Evolutionary conservation across 2,888 invertebrate species (phyloP).

Genomic region (Drosophila limbata): DNA sequence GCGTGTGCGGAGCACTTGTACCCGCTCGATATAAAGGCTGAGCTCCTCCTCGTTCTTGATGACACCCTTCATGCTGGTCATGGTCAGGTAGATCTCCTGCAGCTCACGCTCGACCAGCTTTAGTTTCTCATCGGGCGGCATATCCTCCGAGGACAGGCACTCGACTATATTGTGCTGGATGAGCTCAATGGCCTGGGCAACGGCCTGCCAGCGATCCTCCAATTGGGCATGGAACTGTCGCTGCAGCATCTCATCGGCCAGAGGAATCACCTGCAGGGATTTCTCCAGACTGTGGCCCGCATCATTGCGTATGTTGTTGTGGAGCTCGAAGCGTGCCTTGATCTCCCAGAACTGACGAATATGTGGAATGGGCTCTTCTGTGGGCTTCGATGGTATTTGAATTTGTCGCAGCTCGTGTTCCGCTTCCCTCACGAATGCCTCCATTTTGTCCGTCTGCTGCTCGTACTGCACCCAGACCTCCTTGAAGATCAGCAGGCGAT

Average conservation of each 20-base stretch:
- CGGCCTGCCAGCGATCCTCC: constrained; percentile 90
- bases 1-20: constrained; percentile 91
- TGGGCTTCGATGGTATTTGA: constrained; percentile 87
- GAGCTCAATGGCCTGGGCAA: constrained; percentile 88
- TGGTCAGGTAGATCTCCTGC: constrained; percentile 89
- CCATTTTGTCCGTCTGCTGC: constrained; percentile 90
- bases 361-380: constrained; percentile 88
- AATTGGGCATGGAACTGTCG: constrained; percentile 92
- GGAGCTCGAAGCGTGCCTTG: constrained; percentile 94
- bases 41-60: constrained; percentile 94
- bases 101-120: constrained; percentile 91
- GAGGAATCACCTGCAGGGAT: constrained; percentile 91
- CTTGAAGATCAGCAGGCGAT: constrained; percentile 90
- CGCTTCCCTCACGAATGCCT: constrained; percentile 91
- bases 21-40: constrained; percentile 91
- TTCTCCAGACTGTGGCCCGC: constrained; percentile 91
- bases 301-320: constrained; percentile 91
- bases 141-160: constrained; percentile 90
- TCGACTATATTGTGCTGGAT: constrained; percentile 90
- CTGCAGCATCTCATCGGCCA: constrained; percentile 94
- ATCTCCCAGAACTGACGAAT: constrained; percentile 95
- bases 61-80: constrained; percentile 91
- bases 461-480: constrained; percentile 93
- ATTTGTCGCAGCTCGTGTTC: constrained; percentile 90
- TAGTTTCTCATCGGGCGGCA: constrained; percentile 91